Evolutionary conservation across 2,888 invertebrate genomes (phyloP).

Genomic region (Drosophila anomalipes): DNA sequence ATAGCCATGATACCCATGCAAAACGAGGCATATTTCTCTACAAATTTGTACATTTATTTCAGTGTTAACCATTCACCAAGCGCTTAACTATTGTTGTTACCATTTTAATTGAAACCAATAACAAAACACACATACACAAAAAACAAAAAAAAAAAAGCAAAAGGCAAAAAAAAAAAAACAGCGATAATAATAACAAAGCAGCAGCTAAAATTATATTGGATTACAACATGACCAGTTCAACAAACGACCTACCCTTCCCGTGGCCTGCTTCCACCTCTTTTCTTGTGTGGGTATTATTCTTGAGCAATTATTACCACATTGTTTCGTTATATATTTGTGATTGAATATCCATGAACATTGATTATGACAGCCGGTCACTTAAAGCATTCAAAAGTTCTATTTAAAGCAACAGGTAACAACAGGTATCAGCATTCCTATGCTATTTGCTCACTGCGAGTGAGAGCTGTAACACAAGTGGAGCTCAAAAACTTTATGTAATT

Average conservation of each 20-base stretch:
- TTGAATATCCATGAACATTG: slow-evolving; percentile 73
- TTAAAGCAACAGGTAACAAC: slow-evolving; percentile 41
- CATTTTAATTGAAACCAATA: slow-evolving; percentile 72
- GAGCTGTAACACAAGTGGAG: slow-evolving; percentile 17
- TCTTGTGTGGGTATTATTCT: slow-evolving; percentile 50
- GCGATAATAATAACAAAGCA: slow-evolving; percentile 60
- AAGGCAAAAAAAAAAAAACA: slow-evolving; percentile 37
- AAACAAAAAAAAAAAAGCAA: slow-evolving; percentile 27
- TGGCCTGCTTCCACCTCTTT: background rate
- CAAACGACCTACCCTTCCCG: slow-evolving; percentile 28
- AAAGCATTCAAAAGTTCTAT: slow-evolving; percentile 57
- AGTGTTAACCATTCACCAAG: slow-evolving; percentile 65
- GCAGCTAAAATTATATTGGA: slow-evolving; percentile 66
- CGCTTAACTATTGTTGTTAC: slow-evolving; percentile 69
- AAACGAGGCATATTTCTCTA: slow-evolving; percentile 51
- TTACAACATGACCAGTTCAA: slow-evolving; percentile 67
- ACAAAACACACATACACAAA: slow-evolving; percentile 27
- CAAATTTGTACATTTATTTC: slow-evolving; percentile 53
- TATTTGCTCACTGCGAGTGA: slow-evolving; percentile 45
- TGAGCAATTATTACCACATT: slow-evolving; percentile 73
- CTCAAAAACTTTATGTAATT: background rate
- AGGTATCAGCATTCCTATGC: slow-evolving; percentile 43
- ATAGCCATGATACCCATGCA: slow-evolving; percentile 54
- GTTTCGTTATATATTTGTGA: slow-evolving; percentile 53
- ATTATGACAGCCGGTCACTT: slow-evolving; percentile 72